Evolutionary conservation across 2,888 invertebrate species (phyloP).

Genomic region (Gibbula magus): DNA sequence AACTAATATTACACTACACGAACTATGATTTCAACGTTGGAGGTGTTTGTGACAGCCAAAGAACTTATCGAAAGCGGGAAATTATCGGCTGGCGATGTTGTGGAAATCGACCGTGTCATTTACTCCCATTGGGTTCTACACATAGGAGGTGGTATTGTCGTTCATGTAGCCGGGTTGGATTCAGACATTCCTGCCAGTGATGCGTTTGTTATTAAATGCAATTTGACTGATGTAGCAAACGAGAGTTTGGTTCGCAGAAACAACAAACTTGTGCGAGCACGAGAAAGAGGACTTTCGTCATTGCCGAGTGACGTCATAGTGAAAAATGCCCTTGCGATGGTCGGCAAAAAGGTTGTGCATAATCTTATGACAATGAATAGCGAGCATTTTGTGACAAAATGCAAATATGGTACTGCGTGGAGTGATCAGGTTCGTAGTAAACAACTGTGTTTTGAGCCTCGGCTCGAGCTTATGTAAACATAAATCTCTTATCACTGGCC

Average conservation of each 20-base stretch:
- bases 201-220: constrained; percentile 47
- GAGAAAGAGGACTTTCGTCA: constrained; percentile 53
- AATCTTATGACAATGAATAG: constrained; percentile 63
- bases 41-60: background rate
- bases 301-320: constrained; percentile 50
- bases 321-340: constrained; percentile 43
- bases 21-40: constrained; percentile 1
- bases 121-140: constrained; percentile 66
- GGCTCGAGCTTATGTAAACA: too few species aligned
- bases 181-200: constrained; percentile 44
- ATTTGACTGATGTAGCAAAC: constrained; percentile 52
- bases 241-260: constrained; percentile 63
- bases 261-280: constrained; percentile 66
- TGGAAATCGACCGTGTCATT: constrained; percentile 66
- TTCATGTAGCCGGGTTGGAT: constrained; percentile 55
- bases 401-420: constrained; percentile 67
- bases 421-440: constrained; percentile 64
- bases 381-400: constrained; percentile 68
- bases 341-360: constrained; percentile 58
- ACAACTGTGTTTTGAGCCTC: background rate
- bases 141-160: constrained; percentile 61
- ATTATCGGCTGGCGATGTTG: constrained; percentile 53
- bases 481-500: too few species aligned
- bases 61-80: constrained; percentile 32
- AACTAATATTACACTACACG: too few species aligned